Conservation (phyloP, 2,797 vertebrate species). For the Poecilia gillii region DNA sequence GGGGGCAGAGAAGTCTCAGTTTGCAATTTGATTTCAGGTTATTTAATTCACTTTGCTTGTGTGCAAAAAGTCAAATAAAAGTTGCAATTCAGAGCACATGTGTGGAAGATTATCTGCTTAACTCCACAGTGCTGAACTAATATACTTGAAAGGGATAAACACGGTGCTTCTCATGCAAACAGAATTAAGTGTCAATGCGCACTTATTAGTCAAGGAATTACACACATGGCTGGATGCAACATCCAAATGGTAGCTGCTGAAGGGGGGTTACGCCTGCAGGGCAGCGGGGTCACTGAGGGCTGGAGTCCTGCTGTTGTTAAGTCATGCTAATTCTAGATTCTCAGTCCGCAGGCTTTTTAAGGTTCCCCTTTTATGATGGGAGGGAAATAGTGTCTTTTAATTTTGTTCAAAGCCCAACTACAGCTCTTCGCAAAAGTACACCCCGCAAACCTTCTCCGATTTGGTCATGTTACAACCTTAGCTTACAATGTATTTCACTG, state of each 20-base stretch:
- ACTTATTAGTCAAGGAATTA: not conserved
- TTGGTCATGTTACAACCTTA: not conserved
- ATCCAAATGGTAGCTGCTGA: not conserved
- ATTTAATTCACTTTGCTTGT: slow-evolving; percentile 3
- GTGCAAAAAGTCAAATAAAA: slow-evolving; percentile 18
- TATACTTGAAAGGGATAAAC: slow-evolving; percentile 11
- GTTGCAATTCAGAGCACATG: not conserved
- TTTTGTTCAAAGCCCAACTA: slow-evolving; percentile 16
- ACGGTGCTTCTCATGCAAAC: slow-evolving; percentile 46
- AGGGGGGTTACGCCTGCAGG: slow-evolving; percentile 15
- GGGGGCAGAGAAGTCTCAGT: slow-evolving; percentile 56
- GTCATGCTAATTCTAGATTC: slow-evolving; percentile 35
- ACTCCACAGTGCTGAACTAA: slow-evolving; percentile 28
- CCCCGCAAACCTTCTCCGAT: not conserved
- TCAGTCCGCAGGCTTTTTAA: not conserved
- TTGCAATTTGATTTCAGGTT: not conserved
- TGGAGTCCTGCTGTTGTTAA: slow-evolving; percentile 35
- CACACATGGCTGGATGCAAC: slow-evolving; percentile 10
- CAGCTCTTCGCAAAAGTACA: not conserved
- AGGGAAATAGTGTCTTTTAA: not conserved
- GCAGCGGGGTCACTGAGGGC: not conserved
- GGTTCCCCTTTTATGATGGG: not conserved
- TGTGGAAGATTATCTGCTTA: slow-evolving; percentile 28
- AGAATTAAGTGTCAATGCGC: slow-evolving; percentile 26
- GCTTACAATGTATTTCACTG: not conserved